These are phyloP conservation scores for Agelas oroides DNA, from an alignment of 37 sponge, comb jelly and placozoan genomes.

Conservation along the genomic window DNA sequence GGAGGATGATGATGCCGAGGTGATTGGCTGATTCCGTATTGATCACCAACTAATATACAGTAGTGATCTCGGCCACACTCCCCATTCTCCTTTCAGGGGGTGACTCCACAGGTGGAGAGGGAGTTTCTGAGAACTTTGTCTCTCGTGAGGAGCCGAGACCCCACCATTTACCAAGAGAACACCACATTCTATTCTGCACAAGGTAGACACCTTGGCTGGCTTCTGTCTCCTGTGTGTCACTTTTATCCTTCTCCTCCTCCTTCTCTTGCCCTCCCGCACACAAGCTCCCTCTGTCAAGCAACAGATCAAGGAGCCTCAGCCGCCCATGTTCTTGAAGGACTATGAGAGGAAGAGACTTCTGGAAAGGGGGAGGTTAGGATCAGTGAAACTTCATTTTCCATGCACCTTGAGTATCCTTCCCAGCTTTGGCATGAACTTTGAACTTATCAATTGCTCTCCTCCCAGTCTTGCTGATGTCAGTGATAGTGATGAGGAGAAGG, in stretches of 20 bases:
- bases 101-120: slow-evolving; percentile 73
- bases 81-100: not conserved
- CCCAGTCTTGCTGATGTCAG: slow-evolving; percentile 44
- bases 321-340: slow-evolving; percentile 86
- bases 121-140: slow-evolving; percentile 90
- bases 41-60: too few relatives aligned
- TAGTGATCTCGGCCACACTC: not conserved
- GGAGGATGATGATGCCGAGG: slow-evolving; percentile 70
- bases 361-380: slow-evolving; percentile 73
- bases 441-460: not conserved
- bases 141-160: slow-evolving; percentile 73
- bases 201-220: too few relatives aligned
- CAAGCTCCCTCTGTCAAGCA: not conserved
- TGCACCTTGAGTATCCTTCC: too few relatives aligned
- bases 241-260: not conserved
- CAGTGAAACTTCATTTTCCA: too few relatives aligned
- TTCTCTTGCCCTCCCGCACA: not conserved
- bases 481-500: slow-evolving; percentile 64
- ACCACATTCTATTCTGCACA: slow-evolving; percentile 40
- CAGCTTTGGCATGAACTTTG: too few relatives aligned
- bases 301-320: slow-evolving; percentile 13
- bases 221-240: not conserved
- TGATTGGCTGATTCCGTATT: too few relatives aligned
- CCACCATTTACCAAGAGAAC: slow-evolving; percentile 66
- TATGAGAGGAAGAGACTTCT: slow-evolving; percentile 88